These are phyloP conservation scores for Chelidonichthys spinosus DNA, from an alignment of 2,797 vertebrate species.

Conservation along the genomic window DNA sequence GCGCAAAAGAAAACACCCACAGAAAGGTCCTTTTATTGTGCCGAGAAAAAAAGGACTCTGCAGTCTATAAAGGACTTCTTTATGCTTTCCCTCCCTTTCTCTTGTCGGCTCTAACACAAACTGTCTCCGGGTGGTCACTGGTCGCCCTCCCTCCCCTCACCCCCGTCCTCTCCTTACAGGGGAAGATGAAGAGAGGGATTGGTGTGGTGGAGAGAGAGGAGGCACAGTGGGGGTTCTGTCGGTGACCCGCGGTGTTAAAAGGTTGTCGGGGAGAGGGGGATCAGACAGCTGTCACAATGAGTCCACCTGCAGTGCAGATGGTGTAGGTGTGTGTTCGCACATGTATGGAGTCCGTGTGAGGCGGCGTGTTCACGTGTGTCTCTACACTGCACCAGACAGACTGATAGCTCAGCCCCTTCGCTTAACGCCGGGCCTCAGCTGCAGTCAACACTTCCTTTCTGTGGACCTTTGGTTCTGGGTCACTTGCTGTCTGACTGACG, in stretches of 20 bases:
- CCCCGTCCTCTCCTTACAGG: constrained; percentile 26
- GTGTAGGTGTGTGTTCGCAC: constrained; percentile 32
- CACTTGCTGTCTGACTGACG: constrained; percentile 61
- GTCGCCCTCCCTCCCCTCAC: constrained; percentile 32
- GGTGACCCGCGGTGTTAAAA: constrained; percentile 60
- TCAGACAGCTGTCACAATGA: constrained; percentile 48
- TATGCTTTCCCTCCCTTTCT: constrained; percentile 56
- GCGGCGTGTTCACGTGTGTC: constrained; percentile 17
- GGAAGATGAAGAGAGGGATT: constrained; percentile 29
- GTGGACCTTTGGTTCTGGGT: constrained; percentile 63
- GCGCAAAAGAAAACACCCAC: constrained; percentile 38
- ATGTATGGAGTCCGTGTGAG: constrained; percentile 5
- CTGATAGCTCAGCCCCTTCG: constrained; percentile 34
- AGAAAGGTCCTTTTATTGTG: constrained; percentile 61
- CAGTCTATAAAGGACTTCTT: constrained; percentile 66
- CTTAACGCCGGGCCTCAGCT: constrained; percentile 37
- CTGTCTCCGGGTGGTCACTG: constrained; percentile 53
- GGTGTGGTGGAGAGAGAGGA: constrained; percentile 25
- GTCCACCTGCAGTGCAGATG: constrained; percentile 37
- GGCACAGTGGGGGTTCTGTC: constrained; percentile 55
- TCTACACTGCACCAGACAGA: constrained; percentile 21
- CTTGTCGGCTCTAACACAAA: constrained; percentile 53
- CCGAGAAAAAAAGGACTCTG: constrained; percentile 42
- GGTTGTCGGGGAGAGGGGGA: constrained; percentile 45
- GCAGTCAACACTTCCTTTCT: constrained; percentile 66